Percentiles rank a stretch among this genome's conserved stretches.
phyloP scores from a whole-genome alignment of 2,888 invertebrate species.

The Drosophila falleni region DNA sequence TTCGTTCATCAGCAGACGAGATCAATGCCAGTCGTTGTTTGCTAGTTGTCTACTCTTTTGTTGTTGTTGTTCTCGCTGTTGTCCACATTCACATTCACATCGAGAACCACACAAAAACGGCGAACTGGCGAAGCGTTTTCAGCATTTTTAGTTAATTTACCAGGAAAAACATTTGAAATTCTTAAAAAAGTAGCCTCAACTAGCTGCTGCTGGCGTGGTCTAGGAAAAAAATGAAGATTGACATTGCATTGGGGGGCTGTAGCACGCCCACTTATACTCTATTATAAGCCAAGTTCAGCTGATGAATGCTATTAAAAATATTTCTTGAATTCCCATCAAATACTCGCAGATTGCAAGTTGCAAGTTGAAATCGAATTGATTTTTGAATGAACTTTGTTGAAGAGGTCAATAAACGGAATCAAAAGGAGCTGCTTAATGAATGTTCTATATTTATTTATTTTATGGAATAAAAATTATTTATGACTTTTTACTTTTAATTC shows the following conservation, averaged over 20 bases:
- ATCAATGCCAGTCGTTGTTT: conserved; percentile 50
- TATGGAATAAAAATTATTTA: no score
- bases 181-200: conserved; percentile 80
- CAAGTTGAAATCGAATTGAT: background rate
- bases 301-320: conserved; percentile 13
- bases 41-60: conserved; percentile 40
- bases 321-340: conserved; percentile 7
- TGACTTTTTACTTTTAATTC: no score
- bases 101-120: conserved; percentile 69
- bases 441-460: no score
- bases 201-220: conserved; percentile 47
- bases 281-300: conserved; percentile 12
- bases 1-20: conserved; percentile 61
- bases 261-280: conserved; percentile 61
- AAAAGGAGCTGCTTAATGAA: no score
- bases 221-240: conserved; percentile 46
- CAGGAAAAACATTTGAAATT: conserved; percentile 84
- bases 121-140: conserved; percentile 76
- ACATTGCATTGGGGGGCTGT: conserved; percentile 33
- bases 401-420: no score
- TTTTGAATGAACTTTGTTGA: conserved; percentile 3
- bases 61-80: conserved; percentile 24
- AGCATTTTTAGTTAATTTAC: conserved; percentile 85
- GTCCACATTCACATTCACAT: conserved; percentile 39
- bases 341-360: background rate